A percentile compares a stretch with the other conserved stretches of the same genome.
phyloP scores from a whole-genome alignment of 2,797 vertebrate species.

The Salarias fasciatus region DNA sequence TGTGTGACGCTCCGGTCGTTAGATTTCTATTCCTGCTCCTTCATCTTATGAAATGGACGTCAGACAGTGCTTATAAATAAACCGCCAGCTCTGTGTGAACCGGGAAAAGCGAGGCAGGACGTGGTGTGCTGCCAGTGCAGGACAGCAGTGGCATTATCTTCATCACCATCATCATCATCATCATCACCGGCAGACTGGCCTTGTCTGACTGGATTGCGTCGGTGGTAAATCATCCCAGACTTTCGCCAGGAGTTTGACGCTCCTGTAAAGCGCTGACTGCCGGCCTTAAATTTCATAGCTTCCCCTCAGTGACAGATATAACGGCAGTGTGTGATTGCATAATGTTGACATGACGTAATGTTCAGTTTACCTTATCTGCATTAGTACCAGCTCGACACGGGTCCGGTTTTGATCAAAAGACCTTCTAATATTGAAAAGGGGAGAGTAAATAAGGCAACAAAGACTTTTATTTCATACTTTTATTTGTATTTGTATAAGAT shows the following conservation, averaged over 20 bases:
- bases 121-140: constrained; percentile 69
- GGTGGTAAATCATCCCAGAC: constrained; percentile 28
- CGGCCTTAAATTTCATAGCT: constrained; percentile 27
- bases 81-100: constrained; percentile 39
- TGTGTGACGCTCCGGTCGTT: too few relatives aligned
- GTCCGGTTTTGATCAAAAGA: too few relatives aligned
- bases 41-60: constrained; percentile 44
- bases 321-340: constrained; percentile 22
- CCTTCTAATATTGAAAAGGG: too few relatives aligned
- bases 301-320: constrained; percentile 30
- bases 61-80: constrained; percentile 73
- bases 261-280: constrained; percentile 9
- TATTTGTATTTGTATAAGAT: too few relatives aligned
- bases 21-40: too few relatives aligned
- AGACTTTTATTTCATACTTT: too few relatives aligned
- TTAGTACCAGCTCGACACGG: not conserved
- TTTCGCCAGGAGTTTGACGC: constrained; percentile 5
- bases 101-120: too few relatives aligned
- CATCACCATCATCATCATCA: constrained; percentile 19
- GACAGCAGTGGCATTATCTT: constrained; percentile 17
- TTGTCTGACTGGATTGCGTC: not conserved
- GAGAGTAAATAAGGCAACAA: too few relatives aligned
- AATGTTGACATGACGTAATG: constrained; percentile 4
- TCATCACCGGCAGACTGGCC: not conserved
- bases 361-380: too few relatives aligned